Evolutionary conservation across 1,140 invertebrate species (phyloP), one percentile per base, ranked within the genome.

Genomic region (Harlomillsia oculata): DNA sequence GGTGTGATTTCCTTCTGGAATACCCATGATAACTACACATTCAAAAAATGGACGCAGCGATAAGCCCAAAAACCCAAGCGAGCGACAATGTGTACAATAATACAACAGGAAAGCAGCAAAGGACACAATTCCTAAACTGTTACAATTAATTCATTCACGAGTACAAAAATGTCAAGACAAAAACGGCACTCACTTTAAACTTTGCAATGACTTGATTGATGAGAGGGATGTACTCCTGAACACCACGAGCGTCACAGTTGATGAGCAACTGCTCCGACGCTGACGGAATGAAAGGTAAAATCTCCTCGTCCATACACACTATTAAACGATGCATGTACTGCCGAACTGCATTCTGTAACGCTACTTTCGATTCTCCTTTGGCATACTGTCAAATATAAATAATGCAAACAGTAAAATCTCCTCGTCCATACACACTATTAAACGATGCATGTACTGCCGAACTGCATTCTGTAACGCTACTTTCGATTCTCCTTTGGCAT

Each of bases 251-350:
- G 63, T 77, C 74, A 13, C 73, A 70, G 34, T 72, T 67, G 53
- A 74, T 76, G 6, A 80, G 67, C 26, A 80, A 68, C 46, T 69
- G 69, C 59, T 77, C 72, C 21, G 79, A 72, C 4, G 75, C 74
- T 3, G 69, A 26, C 5, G 78, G 77, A 34, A 80, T 69, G 57
- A 75, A 75, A 0, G 77, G 77, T n/a, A 81, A 60, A 13, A 80
- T 69, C 62, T 79, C 77, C 26, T 70, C 71, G 60, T 78, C 78
- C 41, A 81, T 61, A 67, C 79, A 81, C 18, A 81, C 77, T 6
- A 80, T 76, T 72, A 80, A 75, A 20, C 79, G 70, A 65, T 81
- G 79, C 44, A 80, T 67, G 63, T 76, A 77, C 67, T 80, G 77
- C 4, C 78, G 67, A 14, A 80, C 71, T 18, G 75, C 71, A 67